Evolutionary conservation across 2,888 invertebrate species (phyloP).

Genomic region (Monochamus alternatus): DNA sequence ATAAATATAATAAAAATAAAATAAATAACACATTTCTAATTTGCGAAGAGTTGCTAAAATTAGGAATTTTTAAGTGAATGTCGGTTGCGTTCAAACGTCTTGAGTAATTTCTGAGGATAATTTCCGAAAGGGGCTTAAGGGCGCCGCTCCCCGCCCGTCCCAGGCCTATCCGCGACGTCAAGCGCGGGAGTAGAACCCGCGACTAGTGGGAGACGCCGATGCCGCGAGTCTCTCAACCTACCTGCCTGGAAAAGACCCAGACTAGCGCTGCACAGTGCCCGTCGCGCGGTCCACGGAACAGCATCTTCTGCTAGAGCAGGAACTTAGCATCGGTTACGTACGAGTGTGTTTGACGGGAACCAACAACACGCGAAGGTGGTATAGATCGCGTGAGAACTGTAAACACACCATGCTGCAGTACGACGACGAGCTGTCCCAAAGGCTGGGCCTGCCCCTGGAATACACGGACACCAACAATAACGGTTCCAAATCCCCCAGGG

Average conservation of each 20-base stretch:
- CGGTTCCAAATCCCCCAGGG: constrained; percentile 56
- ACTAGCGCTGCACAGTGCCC: constrained; percentile 49
- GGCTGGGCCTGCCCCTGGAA: constrained; percentile 63
- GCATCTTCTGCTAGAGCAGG: constrained; percentile 43
- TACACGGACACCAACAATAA: constrained; percentile 68
- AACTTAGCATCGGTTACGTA: constrained; percentile 28
- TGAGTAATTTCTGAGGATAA: no score
- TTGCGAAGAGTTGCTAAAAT: no score
- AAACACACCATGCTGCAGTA: constrained; percentile 62
- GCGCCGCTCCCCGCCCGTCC: background rate
- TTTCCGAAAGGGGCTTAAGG: background rate
- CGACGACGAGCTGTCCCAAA: constrained; percentile 66
- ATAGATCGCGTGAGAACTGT: constrained; percentile 9
- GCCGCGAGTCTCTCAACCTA: constrained; percentile 20
- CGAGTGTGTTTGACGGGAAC: constrained; percentile 34
- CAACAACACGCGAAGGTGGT: constrained; percentile 22
- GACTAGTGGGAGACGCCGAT: constrained; percentile 41
- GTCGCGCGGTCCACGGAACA: constrained; percentile 51
- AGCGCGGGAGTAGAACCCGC: constrained; percentile 44
- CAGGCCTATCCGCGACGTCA: constrained; percentile 31
- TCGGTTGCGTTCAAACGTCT: no score
- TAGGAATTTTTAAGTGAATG: no score
- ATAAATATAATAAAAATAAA: no score
- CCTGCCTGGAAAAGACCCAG: constrained; percentile 31
- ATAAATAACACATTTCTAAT: no score